Evolutionary conservation across 2,113 vertebrate genomes (phyloP).

Genomic region (Psilopsiagon aymara): DNA sequence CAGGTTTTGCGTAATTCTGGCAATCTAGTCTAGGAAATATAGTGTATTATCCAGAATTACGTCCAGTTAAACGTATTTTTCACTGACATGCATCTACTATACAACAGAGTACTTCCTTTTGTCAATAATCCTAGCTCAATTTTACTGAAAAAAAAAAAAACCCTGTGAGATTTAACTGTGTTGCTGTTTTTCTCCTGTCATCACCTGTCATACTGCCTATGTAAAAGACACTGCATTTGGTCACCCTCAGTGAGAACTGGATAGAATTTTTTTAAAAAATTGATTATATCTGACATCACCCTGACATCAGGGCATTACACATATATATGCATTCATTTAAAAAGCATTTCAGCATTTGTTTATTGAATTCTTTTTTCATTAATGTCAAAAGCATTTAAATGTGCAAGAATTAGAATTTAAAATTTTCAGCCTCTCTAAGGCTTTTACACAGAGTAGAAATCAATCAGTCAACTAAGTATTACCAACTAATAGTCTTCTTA

Average conservation of each 20-base stretch:
- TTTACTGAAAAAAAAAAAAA: too few species aligned
- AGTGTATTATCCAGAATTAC: background rate
- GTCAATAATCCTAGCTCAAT: background rate
- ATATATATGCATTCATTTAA: background rate
- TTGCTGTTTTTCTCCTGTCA: background rate
- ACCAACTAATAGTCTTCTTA: background rate
- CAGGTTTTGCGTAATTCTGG: background rate
- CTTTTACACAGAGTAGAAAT: slow-evolving; percentile 24
- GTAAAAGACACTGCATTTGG: background rate
- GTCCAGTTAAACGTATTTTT: slow-evolving; percentile 1
- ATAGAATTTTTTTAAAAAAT: background rate
- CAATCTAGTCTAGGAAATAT: background rate
- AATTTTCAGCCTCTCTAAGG: background rate
- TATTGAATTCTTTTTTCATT: slow-evolving; percentile 14
- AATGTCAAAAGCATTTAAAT: slow-evolving; percentile 14
- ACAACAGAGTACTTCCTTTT: background rate
- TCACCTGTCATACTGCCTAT: background rate
- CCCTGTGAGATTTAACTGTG: background rate
- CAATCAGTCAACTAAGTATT: slow-evolving; percentile 7
- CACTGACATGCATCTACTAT: background rate
- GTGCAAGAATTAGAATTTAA: slow-evolving; percentile 23
- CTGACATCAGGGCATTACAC: background rate
- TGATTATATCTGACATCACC: background rate
- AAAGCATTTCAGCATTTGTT: slow-evolving; percentile 16
- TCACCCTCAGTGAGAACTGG: background rate